phyloP scores from a whole-genome alignment of 1,140 invertebrate genomes.

The Cylas formicarius region DNA sequence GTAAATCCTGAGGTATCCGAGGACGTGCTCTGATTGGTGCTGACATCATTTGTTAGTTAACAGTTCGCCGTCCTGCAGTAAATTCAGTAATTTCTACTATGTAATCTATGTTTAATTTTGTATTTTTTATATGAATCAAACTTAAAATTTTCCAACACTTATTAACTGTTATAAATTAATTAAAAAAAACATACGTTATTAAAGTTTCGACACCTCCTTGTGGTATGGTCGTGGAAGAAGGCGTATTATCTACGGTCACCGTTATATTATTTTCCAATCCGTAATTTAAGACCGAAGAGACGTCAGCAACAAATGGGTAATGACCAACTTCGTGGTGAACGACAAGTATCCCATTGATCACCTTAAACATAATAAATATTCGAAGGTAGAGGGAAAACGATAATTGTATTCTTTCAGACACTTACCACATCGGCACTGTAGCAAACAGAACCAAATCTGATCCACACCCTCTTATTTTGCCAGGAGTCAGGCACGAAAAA shows the following conservation, averaged over 20 bases:
- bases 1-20: no score
- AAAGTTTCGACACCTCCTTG: constrained; percentile 65
- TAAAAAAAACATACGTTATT: no score
- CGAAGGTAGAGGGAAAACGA: no score
- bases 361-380: constrained; percentile 49
- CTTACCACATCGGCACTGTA: constrained; percentile 81
- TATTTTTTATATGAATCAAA: no score
- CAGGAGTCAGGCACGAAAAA: constrained; percentile 73
- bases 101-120: no score
- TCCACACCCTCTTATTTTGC: constrained; percentile 60
- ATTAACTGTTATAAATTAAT: no score
- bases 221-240: constrained; percentile 72
- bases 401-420: no score
- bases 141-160: no score
- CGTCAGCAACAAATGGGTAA: constrained; percentile 84
- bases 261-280: constrained; percentile 73
- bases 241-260: constrained; percentile 89
- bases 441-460: constrained; percentile 83
- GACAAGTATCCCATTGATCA: constrained; percentile 74
- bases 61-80: no score
- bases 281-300: constrained; percentile 60
- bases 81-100: no score
- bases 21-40: no score
- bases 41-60: no score
- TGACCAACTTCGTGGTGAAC: constrained; percentile 88